Percentiles rank a stretch among this genome's conserved stretches.
Evolutionary conservation across 2,113 vertebrate species (phyloP).

Genomic region (Columba janthina): DNA sequence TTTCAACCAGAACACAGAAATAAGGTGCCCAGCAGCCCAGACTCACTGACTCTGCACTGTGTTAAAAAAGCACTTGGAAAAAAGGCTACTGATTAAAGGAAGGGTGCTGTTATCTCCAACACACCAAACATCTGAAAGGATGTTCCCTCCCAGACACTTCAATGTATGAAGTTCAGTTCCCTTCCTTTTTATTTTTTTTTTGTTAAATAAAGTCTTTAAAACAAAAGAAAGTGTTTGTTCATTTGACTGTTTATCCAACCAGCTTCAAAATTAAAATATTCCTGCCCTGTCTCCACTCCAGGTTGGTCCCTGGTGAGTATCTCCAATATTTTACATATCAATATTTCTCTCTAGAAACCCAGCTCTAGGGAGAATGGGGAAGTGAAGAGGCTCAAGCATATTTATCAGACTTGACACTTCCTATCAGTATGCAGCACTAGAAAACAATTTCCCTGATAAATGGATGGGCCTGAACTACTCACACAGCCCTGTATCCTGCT

Average conservation of each 20-base stretch:
- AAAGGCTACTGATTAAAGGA: slow-evolving; percentile 57
- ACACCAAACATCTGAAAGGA: slow-evolving; percentile 38
- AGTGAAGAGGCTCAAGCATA: not conserved
- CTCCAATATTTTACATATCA: not conserved
- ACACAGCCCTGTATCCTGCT: not conserved
- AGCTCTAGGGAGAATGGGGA: not conserved
- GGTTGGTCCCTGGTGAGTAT: not conserved
- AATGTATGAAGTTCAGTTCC: not conserved
- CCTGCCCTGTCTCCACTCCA: not conserved
- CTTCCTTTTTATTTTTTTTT: not conserved
- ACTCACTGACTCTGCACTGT: not conserved
- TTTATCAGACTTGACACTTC: slow-evolving; percentile 52
- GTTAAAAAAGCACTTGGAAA: slow-evolving; percentile 13
- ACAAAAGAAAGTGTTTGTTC: not conserved
- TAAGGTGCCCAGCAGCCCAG: slow-evolving; percentile 25
- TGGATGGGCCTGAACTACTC: not conserved
- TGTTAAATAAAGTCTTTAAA: not conserved
- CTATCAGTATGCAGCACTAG: not conserved
- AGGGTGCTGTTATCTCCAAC: slow-evolving; percentile 51
- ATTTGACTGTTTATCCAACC: not conserved
- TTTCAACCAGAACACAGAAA: slow-evolving; percentile 24
- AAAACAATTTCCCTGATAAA: slow-evolving; percentile 52
- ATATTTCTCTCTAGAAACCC: not conserved
- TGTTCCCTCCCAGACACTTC: slow-evolving; percentile 57
- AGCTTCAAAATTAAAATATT: slow-evolving; percentile 26